Conservation (phyloP, 2,888 invertebrate genomes). For the Hydriomena furcata region DNA sequence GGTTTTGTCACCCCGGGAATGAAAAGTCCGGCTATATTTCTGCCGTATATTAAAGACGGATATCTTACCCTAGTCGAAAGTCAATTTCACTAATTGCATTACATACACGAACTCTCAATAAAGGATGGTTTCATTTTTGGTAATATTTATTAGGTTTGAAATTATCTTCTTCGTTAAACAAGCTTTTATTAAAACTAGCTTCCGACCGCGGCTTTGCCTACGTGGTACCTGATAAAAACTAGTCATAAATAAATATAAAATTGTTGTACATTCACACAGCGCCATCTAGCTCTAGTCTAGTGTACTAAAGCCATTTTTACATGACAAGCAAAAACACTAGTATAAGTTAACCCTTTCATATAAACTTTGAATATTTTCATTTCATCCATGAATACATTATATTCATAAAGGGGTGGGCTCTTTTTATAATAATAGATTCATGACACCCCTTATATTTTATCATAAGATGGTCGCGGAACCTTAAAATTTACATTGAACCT, state of each 20-base stretch:
- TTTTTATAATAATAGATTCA: too few species aligned
- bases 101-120: slow-evolving; percentile 3
- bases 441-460: background rate
- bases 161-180: too few species aligned
- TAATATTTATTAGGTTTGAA: slow-evolving; percentile 9
- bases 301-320: too few species aligned
- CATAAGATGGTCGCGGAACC: background rate
- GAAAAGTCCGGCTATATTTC: background rate
- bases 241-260: too few species aligned
- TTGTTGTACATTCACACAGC: background rate
- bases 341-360: background rate
- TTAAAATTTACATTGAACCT: slow-evolving; percentile 1
- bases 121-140: slow-evolving; percentile 11
- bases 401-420: too few species aligned
- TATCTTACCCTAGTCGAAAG: background rate
- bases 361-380: slow-evolving; percentile 16
- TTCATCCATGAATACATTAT: slow-evolving; percentile 2
- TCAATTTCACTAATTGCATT: slow-evolving; percentile 17
- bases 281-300: too few species aligned
- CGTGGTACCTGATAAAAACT: too few species aligned
- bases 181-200: too few species aligned
- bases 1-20: too few species aligned
- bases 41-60: slow-evolving; percentile 3
- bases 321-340: too few species aligned
- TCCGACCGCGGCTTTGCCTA: too few species aligned